Base-by-base conservation (phyloP, 1,140 invertebrate genomes). In the Paramacrobiotus metropolitanus region DNA sequence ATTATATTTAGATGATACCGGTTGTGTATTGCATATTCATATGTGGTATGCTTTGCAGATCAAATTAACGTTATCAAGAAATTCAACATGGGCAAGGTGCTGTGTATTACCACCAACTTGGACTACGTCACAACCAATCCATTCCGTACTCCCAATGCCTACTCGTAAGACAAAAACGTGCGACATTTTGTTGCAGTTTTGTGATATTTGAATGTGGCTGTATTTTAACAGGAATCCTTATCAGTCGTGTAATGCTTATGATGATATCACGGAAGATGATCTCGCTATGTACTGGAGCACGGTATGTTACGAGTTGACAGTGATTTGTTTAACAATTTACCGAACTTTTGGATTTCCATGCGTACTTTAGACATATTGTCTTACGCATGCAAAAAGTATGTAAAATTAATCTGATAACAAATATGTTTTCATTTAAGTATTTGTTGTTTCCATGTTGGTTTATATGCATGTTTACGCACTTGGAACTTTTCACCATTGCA, bases 241-340 rank as follows among this genome's bases (percentile, higher is more conserved):
- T 24, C 15, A 20, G 4, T 15, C 48, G 24, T 55, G 48, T 28
- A 55, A 55, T 55, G 9, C 24, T 4, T 55, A 55, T 24, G 48
- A 55, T 24, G 48, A 55, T 28, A 55, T 55, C 48, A 55, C 48
- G 4, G 48, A 55, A 24, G 48, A 55, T 55, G 48, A 55, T 55
- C 48, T 55, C 48, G 9, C 15, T 4, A 24, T 55, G 15, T 24
- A 20, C 15, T 55, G 48, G 48, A 55, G 24, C 28, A 9, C 4
- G 15, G 48, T 55, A 55, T 20, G 48, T 55, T 9, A 9, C 24
- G 15, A 9, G 4, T 55, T 24, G 48, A 9, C 34, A 40, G 9
- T 40, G 34, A 9, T 40, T 15, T 40, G n/a, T 40, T n/a, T n/a
- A n/a, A 9, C 34, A 9, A n/a, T 40, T 15, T 40, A 40, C 34